Evolutionary conservation across 2,797 vertebrate species (phyloP).

Genomic region (Erithacus rubecula): DNA sequence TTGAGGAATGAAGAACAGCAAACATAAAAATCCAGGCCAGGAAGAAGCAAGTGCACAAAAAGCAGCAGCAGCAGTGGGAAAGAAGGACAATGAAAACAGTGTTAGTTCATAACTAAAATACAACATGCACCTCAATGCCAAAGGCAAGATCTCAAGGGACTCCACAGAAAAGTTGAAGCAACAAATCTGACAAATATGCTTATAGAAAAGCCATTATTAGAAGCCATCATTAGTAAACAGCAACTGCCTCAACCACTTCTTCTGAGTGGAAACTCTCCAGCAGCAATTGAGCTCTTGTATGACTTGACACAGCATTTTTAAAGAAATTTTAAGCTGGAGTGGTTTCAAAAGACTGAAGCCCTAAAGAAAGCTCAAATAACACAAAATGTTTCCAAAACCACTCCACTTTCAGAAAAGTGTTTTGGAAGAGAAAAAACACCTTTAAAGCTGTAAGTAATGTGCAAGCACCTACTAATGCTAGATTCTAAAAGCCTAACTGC

Average conservation of each 20-base stretch:
- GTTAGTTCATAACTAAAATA: conserved; percentile 75
- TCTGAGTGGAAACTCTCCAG: neutral
- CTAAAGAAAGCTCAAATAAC: neutral
- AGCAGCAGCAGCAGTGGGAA: conserved; percentile 52
- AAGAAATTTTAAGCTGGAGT: neutral
- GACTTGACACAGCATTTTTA: neutral
- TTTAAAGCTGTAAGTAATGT: neutral
- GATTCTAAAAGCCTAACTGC: neutral
- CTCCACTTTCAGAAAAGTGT: neutral
- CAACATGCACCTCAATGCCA: conserved; percentile 60
- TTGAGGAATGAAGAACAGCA: conserved; percentile 72
- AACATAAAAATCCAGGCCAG: conserved; percentile 76
- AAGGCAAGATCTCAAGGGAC: conserved; percentile 2
- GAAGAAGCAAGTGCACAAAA: conserved; percentile 73
- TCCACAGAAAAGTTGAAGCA: conserved; percentile 26
- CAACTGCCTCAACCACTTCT: neutral
- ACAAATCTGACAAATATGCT: conserved; percentile 14
- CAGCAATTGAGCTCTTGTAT: neutral
- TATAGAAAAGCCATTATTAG: neutral
- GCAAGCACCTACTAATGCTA: neutral
- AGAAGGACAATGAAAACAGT: conserved; percentile 76
- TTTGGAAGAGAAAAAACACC: neutral
- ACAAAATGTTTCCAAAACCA: neutral
- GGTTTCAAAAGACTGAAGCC: neutral
- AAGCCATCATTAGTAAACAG: conserved; percentile 41